Conservation (phyloP, 2,888 invertebrate species). For the Cheilosia variabilis region DNA sequence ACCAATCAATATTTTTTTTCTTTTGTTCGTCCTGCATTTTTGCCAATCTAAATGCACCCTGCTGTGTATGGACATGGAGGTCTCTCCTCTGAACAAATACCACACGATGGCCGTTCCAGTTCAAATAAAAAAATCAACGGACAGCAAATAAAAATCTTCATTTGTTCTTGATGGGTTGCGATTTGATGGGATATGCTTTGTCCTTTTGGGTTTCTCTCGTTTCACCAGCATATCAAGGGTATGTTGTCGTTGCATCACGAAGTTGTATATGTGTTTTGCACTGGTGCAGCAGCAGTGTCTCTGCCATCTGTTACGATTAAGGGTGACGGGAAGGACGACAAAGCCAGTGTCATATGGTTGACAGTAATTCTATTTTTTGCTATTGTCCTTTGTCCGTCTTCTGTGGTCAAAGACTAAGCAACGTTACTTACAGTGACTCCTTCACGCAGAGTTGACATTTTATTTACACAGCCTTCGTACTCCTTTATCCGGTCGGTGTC, state of each 20-base stretch:
- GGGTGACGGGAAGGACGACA: constrained; percentile 64
- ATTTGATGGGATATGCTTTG: constrained; percentile 52
- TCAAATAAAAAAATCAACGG: constrained; percentile 45
- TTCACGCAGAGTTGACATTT: constrained; percentile 44
- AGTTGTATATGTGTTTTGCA: constrained; percentile 48
- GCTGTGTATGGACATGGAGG: constrained; percentile 42
- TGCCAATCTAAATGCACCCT: constrained; percentile 43
- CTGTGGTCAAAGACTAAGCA: constrained; percentile 61
- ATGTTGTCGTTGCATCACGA: constrained; percentile 39
- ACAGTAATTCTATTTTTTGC: constrained; percentile 43
- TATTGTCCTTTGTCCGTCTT: constrained; percentile 26
- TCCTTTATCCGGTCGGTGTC: constrained; percentile 73
- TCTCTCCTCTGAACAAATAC: constrained; percentile 10
- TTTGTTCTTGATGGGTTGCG: constrained; percentile 44
- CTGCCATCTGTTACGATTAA: constrained; percentile 58
- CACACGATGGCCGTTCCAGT: constrained; percentile 9
- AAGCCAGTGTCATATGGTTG: constrained; percentile 72
- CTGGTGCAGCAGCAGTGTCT: constrained; percentile 9
- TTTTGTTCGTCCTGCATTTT: constrained; percentile 29
- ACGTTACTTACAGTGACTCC: constrained; percentile 54
- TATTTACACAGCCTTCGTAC: constrained; percentile 52
- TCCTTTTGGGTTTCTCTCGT: constrained; percentile 27
- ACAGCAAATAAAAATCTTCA: constrained; percentile 54
- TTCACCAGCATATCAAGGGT: constrained; percentile 38
- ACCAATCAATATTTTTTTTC: constrained; percentile 65